Evolutionary conservation across 2,797 vertebrate genomes (phyloP).

Genomic region (Gorsachius magnificus): DNA sequence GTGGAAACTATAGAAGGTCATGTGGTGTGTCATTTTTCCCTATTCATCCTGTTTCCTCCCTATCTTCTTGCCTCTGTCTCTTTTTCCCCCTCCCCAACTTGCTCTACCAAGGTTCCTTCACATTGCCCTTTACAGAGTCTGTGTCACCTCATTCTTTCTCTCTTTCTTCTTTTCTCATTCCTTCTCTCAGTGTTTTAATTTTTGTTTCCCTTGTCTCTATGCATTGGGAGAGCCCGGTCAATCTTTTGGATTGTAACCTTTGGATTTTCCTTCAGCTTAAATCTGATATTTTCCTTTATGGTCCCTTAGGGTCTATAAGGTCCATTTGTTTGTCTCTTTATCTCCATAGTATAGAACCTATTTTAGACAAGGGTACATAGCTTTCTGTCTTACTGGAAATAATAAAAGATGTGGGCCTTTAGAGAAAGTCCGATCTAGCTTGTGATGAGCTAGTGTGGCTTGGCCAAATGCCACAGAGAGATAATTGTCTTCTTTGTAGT

Average conservation of each 20-base stretch:
- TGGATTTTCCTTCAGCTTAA: neutral
- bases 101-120: neutral
- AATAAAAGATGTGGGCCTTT: neutral
- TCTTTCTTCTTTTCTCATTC: neutral
- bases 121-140: neutral
- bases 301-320: neutral
- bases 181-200: neutral
- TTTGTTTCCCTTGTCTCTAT: neutral
- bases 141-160: neutral
- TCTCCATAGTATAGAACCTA: neutral
- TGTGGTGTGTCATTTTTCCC: neutral
- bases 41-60: neutral
- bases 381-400: neutral
- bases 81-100: neutral
- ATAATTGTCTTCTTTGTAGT: neutral
- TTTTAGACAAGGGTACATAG: neutral
- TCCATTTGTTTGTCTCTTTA: neutral
- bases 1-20: neutral
- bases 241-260: neutral
- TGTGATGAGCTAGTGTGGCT: neutral
- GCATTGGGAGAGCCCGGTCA: neutral
- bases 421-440: neutral
- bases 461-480: conserved; percentile 3
- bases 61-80: neutral
- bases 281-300: neutral